Base-by-base conservation (phyloP, 2,888 invertebrate species). In the Sceliomorpha sp. region DNA sequence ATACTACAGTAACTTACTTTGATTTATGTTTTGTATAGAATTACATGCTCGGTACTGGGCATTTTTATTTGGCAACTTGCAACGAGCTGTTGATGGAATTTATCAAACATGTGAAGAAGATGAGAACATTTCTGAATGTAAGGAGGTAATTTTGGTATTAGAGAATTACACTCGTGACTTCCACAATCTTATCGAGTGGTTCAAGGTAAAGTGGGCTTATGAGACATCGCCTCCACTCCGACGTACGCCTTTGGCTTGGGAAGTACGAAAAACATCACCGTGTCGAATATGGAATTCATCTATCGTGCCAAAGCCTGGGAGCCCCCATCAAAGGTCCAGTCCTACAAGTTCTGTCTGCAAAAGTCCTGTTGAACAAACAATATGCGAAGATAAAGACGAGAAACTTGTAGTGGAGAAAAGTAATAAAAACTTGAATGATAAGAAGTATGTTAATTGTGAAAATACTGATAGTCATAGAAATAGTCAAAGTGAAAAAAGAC, bases 121-220 rank as follows among this genome's bases (percentile, higher is more conserved):
- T 88, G 97, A 98, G 85, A 98, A 96, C 88, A 92, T 96, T 74
- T 94, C 95, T 0, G 98, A 98, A 89, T 98, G 98, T 89, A 94
- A 98, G 92, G 98, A 99, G 90, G 97, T 97, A 0, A 95, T 98
- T 70, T 90, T 98, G 84, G 97, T 98, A 76, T 89, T 99, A 70
- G 97, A 98, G 87, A 97, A 97, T 86, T 98, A 97, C 86, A 94
- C 96, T 6, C 92, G 96, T 8, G 98, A 99, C 88, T 99, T 99
- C 85, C 95, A 95, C 85, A 95, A 96, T 12, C 90, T 99, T 24
- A 96, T 97, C 51, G 96, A 98, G 84, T 97, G 98, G 94, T 95
- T 98, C 81, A 93, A 95, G 79, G 91, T 98, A 3, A 97, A 98
- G 88, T 96, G 96, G 94, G 96, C 96, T 68, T 98, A 96, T 85